These are phyloP conservation scores for Diarsia brunnea DNA, from an alignment of 2,888 invertebrate genomes.

Conservation along the genomic window DNA sequence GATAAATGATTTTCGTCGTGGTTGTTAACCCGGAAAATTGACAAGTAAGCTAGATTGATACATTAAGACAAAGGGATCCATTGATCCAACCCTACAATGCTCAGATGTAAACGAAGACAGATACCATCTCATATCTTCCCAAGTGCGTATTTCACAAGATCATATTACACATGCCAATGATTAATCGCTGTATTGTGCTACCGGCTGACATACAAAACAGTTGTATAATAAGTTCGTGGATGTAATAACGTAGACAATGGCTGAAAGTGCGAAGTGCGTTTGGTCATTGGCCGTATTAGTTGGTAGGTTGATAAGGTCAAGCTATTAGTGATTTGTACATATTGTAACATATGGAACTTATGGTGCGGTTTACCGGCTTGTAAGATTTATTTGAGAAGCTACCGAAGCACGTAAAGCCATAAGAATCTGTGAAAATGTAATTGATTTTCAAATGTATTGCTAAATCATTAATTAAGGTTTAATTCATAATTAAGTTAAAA, in stretches of 20 bases:
- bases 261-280: conserved; percentile 54
- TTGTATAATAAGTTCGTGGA: conserved; percentile 63
- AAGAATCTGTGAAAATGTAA: no score
- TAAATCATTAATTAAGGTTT: no score
- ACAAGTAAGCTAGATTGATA: conserved; percentile 15
- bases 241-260: conserved; percentile 62
- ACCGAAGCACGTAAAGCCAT: no score
- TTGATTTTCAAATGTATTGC: no score
- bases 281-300: conserved; percentile 46
- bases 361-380: not conserved
- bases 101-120: conserved; percentile 30
- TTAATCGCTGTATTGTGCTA: conserved; percentile 73
- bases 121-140: conserved; percentile 60
- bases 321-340: conserved; percentile 29
- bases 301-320: conserved; percentile 55
- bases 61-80: conserved; percentile 39
- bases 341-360: not conserved
- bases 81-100: conserved; percentile 31
- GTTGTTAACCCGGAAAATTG: conserved; percentile 38
- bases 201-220: conserved; percentile 65
- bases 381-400: not conserved
- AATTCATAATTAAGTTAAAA: no score
- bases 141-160: conserved; percentile 64
- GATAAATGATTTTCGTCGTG: conserved; percentile 39
- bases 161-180: conserved; percentile 69